Evolutionary conservation across 2,113 vertebrate species (phyloP).

Genomic region (Myiagra hebetior): DNA sequence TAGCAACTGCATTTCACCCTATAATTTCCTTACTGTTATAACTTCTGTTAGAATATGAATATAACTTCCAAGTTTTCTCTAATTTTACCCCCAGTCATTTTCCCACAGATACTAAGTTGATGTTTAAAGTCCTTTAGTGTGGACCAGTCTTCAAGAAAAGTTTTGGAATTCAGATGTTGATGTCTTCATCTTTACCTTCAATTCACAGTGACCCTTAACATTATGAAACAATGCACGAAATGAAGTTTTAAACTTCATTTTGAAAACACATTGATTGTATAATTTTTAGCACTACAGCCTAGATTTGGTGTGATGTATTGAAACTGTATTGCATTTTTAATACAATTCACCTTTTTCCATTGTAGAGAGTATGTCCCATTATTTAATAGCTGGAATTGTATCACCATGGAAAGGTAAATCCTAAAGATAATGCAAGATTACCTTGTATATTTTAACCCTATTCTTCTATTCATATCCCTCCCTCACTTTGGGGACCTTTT

Average conservation of each 20-base stretch:
- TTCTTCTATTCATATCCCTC: not conserved
- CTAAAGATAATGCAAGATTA: not conserved
- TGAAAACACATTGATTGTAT: not conserved
- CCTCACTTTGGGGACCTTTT: not conserved
- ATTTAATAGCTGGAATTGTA: not conserved
- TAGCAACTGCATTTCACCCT: not conserved
- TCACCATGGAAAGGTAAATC: not conserved
- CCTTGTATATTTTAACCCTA: not conserved
- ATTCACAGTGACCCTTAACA: not conserved
- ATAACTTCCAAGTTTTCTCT: not conserved
- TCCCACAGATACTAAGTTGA: not conserved
- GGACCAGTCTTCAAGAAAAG: not conserved
- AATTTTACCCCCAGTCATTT: not conserved
- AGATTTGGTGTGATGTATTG: not conserved
- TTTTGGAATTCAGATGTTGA: not conserved
- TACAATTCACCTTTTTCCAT: not conserved
- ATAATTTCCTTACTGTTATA: not conserved
- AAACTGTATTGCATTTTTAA: not conserved
- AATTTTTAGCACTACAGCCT: not conserved
- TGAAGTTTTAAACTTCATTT: not conserved
- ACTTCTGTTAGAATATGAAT: not conserved
- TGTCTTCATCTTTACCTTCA: not conserved
- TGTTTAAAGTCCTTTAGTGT: not conserved
- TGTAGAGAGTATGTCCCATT: not conserved
- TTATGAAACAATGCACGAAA: not conserved